Evolutionary conservation across 2,797 vertebrate genomes (phyloP), one percentile per base, ranked within the genome.

Genomic region (Gadopsis bispinosus): DNA sequence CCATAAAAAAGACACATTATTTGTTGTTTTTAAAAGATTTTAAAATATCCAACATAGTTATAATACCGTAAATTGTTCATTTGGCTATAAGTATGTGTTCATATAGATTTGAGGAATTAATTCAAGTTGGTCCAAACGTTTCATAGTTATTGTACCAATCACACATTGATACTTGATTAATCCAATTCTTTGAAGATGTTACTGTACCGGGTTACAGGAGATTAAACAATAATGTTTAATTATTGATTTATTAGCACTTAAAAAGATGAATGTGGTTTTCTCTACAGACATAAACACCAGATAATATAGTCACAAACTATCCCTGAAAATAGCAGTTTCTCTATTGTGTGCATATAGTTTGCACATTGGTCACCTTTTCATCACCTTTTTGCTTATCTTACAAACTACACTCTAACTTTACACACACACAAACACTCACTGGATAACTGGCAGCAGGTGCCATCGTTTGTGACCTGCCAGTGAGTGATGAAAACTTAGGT

Each of bases 401-500:
- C 47, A 55, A 59, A 41, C 3, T 1, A 31, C n/a, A 12, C 51
- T 29, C 5, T 37, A 37, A 39, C 37, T 10, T 79, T 31, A 41
- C 43, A 39, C 37, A 37, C 35, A 37, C 37, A 39, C 5, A 59
- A 26, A 22, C 70, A 81, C 37, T 26, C 26, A 26, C 26, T 26
- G 26, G 86, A 81, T 78, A 83, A 62, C 83, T 72, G 75, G 79
- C 74, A 85, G 88, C 69, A 81, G 77, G 80, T 73, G 62, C 65
- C 74, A 67, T 78, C 45, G 37, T 87, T 81, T 80, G 71, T 75
- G 67, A 80, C 86, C 88, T 83, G 86, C 63, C 72, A 17, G 63
- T 75, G 76, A 83, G 53, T 82, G 83, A 91, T 86, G 76, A 89
- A 92, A 82, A 71, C 83, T 69, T 79, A 68, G 83, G 85, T 90